Percentiles rank a stretch among this genome's conserved stretches.
These are phyloP conservation scores for Acinonyx jubatus DNA, from an alignment of 2,113 vertebrate genomes.

Conservation along the genomic window DNA sequence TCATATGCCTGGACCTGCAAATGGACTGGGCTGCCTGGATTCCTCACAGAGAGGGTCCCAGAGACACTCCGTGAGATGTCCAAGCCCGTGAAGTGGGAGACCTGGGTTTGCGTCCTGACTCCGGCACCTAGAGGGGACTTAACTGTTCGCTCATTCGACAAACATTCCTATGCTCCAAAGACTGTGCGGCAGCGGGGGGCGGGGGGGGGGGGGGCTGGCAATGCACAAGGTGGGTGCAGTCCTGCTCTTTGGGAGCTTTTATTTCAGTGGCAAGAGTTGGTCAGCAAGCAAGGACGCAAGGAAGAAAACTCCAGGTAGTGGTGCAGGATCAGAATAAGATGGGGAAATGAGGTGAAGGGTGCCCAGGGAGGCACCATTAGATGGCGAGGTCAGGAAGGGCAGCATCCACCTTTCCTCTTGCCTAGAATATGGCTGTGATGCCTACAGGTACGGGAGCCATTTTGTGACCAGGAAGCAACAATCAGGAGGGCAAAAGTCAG, in stretches of 20 bases:
- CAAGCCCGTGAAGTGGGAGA: not conserved
- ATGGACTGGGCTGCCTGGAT: not conserved
- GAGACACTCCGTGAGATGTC: not conserved
- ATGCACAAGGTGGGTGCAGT: not conserved
- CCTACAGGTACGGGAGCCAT: not conserved
- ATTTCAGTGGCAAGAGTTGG: not conserved
- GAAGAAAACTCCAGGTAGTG: not conserved
- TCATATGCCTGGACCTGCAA: not conserved
- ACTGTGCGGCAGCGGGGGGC: not conserved
- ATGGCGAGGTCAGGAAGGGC: not conserved
- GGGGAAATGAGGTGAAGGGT: not conserved
- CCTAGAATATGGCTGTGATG: not conserved
- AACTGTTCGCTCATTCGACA: not conserved
- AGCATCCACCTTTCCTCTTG: not conserved
- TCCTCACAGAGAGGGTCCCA: not conserved
- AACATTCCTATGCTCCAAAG: not conserved
- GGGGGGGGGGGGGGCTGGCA: not conserved
- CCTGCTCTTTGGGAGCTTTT: not conserved
- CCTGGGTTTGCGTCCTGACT: not conserved
- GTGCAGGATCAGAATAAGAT: not conserved
- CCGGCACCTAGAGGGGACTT: not conserved
- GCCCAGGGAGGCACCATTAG: not conserved
- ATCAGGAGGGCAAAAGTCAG: not conserved
- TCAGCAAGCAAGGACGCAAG: not conserved
- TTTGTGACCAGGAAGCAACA: not conserved